Conservation (phyloP, 1,140 invertebrate species). For the Drosophila chauvacae region DNA sequence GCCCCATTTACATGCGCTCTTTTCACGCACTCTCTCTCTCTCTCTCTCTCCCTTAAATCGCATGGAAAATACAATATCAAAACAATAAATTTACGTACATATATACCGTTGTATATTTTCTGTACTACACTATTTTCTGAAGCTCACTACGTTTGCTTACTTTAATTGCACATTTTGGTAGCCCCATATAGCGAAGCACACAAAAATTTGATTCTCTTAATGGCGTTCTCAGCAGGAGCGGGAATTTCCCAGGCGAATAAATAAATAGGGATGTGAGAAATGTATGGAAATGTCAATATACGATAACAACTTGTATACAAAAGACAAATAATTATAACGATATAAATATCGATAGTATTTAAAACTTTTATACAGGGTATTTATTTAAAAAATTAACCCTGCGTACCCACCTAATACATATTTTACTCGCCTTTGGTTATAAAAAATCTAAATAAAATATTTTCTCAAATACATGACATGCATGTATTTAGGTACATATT, state of each 20-base stretch:
- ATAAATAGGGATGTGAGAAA: too few species aligned
- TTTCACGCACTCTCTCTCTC: slow-evolving; percentile 15
- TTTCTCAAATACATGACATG: background rate
- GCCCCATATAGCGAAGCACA: too few species aligned
- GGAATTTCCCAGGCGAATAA: too few species aligned
- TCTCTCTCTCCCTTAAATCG: slow-evolving; percentile 34
- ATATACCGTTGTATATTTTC: slow-evolving; percentile 1
- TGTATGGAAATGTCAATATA: background rate
- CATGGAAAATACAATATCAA: slow-evolving; percentile 37
- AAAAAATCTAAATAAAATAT: background rate
- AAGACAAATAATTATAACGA: too few species aligned
- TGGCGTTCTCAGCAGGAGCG: too few species aligned
- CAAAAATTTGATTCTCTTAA: too few species aligned
- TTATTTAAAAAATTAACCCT: too few species aligned
- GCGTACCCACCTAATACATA: too few species aligned
- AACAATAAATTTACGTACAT: slow-evolving; percentile 39
- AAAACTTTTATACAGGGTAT: too few species aligned
- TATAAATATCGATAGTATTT: too few species aligned
- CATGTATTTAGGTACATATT: background rate
- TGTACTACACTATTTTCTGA: slow-evolving; percentile 2
- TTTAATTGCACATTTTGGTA: too few species aligned
- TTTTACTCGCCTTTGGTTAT: background rate
- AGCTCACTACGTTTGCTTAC: background rate
- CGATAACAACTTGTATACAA: background rate
- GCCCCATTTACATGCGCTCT: slow-evolving; percentile 26